Evolutionary conservation across 37 sponge, comb jelly and placozoan species (phyloP), one percentile per base, ranked within the genome.

Genomic region (Hormiphora californensis): DNA sequence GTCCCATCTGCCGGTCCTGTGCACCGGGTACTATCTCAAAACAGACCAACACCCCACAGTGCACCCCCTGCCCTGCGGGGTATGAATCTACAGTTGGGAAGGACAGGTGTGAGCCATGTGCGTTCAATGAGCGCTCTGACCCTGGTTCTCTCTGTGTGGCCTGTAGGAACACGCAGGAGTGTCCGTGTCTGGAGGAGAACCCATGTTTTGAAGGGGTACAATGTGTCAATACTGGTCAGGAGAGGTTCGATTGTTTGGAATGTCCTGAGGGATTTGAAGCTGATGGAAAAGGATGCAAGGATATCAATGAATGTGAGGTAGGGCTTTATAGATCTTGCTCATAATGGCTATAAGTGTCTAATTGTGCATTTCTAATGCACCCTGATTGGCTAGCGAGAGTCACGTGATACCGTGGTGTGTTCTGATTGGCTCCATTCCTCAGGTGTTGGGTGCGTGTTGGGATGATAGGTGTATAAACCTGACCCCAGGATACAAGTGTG

Each of bases 281-380:
- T 12, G 57, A 86, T 55, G 86, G 86, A 21, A 86, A 30, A 31
- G 62, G 5, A 7, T 86, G 86, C 54, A 21, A 17, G 1, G 86
- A 86, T 86, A 86, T 86, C 28, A 21, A 86, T 33, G 86, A 86
- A 57, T 54, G 59, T 59, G 62, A 54, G 21, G 62, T 86, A 23
- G 59, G 4, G 21, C 21, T 53, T 53, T 53, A 53, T 53, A 21
- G 17, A 53, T 53, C 54, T 53, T 53, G 21, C 54, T 21, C 21
- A 21, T 53, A 53, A 53, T 53, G 17, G 54, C 54, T 21, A 53
- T 53, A 53, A 21, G 21, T 53, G 21, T 21, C 54, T 19, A 53
- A 53, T 53, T n/a, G 21, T n/a, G 21, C 54, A 53, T 53, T 53
- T 53, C 21, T 53, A 53, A 19, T 21, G 17, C 54, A 53, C 19